These are phyloP conservation scores for Sus cebifrons DNA, from an alignment of 2,797 vertebrate genomes.

Conservation along the genomic window DNA sequence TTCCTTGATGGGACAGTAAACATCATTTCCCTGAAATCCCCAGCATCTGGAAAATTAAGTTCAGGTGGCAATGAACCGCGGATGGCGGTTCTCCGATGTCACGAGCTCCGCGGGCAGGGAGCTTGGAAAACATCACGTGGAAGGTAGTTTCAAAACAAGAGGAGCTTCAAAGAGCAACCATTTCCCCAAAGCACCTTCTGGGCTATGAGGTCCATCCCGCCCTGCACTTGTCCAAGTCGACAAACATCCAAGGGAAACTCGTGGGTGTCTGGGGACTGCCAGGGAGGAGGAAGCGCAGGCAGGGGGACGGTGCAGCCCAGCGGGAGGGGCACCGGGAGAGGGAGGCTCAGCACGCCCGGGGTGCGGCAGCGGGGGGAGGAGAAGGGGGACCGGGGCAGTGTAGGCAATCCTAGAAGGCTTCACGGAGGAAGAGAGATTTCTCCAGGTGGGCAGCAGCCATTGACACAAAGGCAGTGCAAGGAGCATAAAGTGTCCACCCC, in stretches of 20 bases:
- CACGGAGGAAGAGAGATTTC: background rate
- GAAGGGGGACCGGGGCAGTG: background rate
- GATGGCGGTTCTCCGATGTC: background rate
- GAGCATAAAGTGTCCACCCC: background rate
- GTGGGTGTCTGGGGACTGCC: background rate
- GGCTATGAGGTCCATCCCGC: background rate
- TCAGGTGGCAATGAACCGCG: constrained; percentile 8
- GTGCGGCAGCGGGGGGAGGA: background rate
- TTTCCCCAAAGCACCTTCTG: background rate
- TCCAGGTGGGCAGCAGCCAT: background rate
- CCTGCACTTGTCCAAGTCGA: background rate
- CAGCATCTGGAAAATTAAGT: constrained; percentile 39
- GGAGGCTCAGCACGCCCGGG: background rate
- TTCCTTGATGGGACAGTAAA: constrained; percentile 51
- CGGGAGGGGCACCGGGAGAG: background rate
- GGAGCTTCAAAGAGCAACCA: background rate
- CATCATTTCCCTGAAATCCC: constrained; percentile 52
- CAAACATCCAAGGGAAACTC: background rate
- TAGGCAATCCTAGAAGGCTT: background rate
- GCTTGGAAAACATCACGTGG: background rate
- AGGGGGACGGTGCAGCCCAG: background rate
- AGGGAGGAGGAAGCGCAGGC: background rate
- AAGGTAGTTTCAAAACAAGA: constrained; percentile 22
- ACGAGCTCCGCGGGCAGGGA: background rate
- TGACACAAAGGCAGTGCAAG: background rate